Conservation (phyloP, 2,888 invertebrate genomes). For the Doris montereyensis region DNA sequence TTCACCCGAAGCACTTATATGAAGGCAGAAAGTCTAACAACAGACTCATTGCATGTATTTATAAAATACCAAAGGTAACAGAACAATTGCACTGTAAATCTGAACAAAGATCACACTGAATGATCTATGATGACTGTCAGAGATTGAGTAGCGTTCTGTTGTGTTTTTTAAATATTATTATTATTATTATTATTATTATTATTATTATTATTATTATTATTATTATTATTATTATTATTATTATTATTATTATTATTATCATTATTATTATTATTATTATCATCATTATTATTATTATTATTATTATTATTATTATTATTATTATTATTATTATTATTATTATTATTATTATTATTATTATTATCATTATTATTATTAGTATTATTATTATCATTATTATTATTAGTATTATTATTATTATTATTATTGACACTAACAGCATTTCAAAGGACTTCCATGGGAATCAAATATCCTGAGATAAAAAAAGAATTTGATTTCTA, state of each 20-base stretch:
- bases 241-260: conserved; percentile 30
- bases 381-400: neutral
- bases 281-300: neutral
- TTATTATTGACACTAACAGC: neutral
- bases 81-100: no score
- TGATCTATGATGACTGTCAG: no score
- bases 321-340: conserved; percentile 5
- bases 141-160: neutral
- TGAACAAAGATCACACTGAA: no score
- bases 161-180: neutral
- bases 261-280: conserved; percentile 1
- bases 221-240: conserved; percentile 27
- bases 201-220: conserved; percentile 32
- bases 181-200: conserved; percentile 23
- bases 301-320: conserved; percentile 12
- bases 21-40: conserved; percentile 15
- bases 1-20: conserved; percentile 31
- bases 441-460: neutral
- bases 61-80: no score
- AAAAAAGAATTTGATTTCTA: no score
- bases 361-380: neutral
- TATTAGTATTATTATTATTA: neutral
- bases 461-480: no score
- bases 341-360: neutral
- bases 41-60: no score